Evolutionary conservation across 1,140 invertebrate genomes (phyloP).

Genomic region (Drosophila tropicalis): DNA sequence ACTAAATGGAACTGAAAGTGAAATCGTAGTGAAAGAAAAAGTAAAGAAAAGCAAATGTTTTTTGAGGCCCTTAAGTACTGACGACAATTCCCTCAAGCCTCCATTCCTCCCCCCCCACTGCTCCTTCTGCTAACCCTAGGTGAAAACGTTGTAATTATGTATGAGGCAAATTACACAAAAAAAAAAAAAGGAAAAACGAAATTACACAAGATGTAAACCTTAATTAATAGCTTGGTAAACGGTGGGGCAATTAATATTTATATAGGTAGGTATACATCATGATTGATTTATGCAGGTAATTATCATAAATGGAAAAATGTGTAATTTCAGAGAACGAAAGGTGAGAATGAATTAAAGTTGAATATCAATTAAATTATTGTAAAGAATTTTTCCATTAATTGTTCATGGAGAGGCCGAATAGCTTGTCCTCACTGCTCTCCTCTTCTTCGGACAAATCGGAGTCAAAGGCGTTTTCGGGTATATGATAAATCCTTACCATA

Average conservation of each 20-base stretch:
- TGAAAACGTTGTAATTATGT: conserved; percentile 7
- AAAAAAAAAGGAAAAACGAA: neutral
- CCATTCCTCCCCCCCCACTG: too few species aligned
- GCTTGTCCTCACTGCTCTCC: conserved; percentile 81
- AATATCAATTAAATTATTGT: neutral
- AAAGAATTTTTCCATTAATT: neutral
- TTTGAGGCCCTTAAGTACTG: conserved; percentile 15
- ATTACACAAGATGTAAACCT: conserved; percentile 65
- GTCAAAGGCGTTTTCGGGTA: conserved; percentile 99
- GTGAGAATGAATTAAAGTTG: neutral
- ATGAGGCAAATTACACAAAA: conserved; percentile 40
- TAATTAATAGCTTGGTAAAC: conserved; percentile 77
- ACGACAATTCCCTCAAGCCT: neutral
- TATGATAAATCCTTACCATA: conserved; percentile 97
- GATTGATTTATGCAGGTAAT: conserved; percentile 77
- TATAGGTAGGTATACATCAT: conserved; percentile 32
- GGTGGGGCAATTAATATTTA: conserved; percentile 63
- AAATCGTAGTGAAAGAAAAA: conserved; percentile 11
- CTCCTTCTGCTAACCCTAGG: neutral
- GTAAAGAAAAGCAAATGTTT: conserved; percentile 45
- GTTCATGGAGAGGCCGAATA: conserved; percentile 60
- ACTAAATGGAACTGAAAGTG: conserved; percentile 2
- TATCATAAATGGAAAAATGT: conserved; percentile 43
- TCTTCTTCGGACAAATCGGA: conserved; percentile 96
- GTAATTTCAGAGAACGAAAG: neutral